Percentiles rank a stretch among this genome's conserved stretches.
phyloP scores from a whole-genome alignment of 2,113 vertebrate genomes.

The Indri indri region DNA sequence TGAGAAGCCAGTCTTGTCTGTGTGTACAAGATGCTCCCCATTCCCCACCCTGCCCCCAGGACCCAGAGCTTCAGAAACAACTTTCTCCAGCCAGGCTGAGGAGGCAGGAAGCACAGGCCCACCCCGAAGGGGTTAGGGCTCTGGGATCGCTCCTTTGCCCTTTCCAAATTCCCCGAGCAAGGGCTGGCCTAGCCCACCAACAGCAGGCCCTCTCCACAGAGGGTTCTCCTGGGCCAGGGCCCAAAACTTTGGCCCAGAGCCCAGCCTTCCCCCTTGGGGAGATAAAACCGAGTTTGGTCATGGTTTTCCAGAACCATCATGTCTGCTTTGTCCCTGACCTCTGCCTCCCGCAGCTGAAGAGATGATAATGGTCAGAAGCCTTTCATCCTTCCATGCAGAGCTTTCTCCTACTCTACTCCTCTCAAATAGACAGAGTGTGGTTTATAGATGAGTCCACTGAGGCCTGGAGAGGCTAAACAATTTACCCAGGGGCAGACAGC shows the following conservation, averaged over 20 bases:
- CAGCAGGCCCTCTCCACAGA: not conserved
- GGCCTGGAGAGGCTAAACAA: not conserved
- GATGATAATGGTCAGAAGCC: not conserved
- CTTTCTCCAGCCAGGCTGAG: not conserved
- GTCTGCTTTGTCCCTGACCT: not conserved
- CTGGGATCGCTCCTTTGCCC: not conserved
- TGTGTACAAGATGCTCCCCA: not conserved
- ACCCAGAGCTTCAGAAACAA: slow-evolving; percentile 9
- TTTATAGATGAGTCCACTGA: not conserved
- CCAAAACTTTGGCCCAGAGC: not conserved
- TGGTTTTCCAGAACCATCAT: not conserved
- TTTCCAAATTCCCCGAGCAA: not conserved
- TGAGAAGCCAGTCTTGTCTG: not conserved
- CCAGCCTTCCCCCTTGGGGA: not conserved
- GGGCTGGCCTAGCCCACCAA: not conserved
- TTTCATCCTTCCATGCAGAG: not conserved
- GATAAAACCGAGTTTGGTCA: not conserved
- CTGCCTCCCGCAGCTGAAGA: not conserved
- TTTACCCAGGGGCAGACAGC: not conserved
- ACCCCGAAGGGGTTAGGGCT: not conserved
- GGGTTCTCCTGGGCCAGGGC: not conserved
- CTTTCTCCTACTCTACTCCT: not conserved
- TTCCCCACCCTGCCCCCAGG: not conserved
- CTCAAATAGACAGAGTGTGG: not conserved
- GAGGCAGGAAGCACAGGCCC: not conserved